Evolutionary conservation across 2,797 vertebrate species (phyloP).

Genomic region (Micromesistius poutassou): DNA sequence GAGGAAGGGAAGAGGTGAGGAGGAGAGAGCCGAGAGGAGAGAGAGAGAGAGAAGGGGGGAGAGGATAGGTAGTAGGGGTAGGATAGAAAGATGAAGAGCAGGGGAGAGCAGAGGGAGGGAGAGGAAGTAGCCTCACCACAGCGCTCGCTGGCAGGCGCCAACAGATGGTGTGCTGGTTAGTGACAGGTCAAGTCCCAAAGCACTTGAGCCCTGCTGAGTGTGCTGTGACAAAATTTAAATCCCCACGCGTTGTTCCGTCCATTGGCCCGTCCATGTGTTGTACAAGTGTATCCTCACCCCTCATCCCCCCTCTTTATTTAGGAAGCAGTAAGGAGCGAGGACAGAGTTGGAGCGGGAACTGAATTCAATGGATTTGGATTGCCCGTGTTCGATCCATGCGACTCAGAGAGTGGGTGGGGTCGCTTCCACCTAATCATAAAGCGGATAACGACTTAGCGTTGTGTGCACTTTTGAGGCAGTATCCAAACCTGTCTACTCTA

Average conservation of each 20-base stretch:
- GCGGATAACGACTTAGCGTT: neutral
- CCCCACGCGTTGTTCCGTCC: neutral
- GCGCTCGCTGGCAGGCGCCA: neutral
- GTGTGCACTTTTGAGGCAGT: neutral
- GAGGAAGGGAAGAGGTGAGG: neutral
- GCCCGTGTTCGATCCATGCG: no score
- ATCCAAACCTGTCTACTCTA: no score
- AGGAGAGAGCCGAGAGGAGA: neutral
- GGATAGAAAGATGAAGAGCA: neutral
- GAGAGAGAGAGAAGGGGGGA: neutral
- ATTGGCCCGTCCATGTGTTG: neutral
- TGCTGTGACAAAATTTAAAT: constrained; percentile 11
- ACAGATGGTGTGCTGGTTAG: constrained; percentile 32
- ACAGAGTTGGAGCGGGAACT: no score
- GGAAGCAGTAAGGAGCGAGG: neutral
- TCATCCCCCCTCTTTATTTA: neutral
- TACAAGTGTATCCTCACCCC: neutral
- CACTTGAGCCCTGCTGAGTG: constrained; percentile 28
- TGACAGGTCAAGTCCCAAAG: constrained; percentile 45
- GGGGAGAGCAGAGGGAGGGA: neutral
- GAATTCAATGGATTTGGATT: no score
- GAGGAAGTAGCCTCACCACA: neutral
- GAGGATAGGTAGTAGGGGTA: neutral
- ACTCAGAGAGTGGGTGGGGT: neutral
- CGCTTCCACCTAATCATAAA: neutral